Conservation (phyloP, 2,113 vertebrate genomes). For the Chauna torquata region DNA sequence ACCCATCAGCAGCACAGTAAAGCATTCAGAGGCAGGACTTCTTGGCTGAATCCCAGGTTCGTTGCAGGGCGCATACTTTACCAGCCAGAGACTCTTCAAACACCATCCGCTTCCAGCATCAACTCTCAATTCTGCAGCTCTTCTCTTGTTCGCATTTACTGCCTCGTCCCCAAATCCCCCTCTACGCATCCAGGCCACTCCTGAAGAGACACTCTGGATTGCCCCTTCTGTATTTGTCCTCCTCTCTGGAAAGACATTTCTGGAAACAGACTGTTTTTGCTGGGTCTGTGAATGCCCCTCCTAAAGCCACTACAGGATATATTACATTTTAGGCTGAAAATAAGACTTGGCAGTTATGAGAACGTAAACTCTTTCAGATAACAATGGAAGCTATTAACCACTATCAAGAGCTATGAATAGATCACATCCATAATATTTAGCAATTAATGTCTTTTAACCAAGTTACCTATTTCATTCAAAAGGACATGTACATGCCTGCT, state of each 20-base stretch:
- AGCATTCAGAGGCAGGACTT: neutral
- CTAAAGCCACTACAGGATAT: neutral
- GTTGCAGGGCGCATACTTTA: rapidly evolving
- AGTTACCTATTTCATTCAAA: neutral
- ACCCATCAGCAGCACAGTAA: neutral
- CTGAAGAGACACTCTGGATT: neutral
- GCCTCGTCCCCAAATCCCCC: neutral
- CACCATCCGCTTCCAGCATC: neutral
- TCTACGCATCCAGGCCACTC: neutral
- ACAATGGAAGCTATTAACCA: neutral
- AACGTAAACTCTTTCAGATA: neutral
- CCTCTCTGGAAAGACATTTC: neutral
- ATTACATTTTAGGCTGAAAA: neutral
- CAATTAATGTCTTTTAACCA: neutral
- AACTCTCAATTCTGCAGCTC: neutral
- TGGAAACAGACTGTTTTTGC: neutral
- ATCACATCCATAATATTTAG: neutral
- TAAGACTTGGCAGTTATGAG: neutral
- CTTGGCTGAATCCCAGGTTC: neutral
- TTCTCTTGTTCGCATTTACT: neutral
- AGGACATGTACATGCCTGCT: constrained; percentile 11
- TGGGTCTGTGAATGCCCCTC: neutral
- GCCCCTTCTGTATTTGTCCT: neutral
- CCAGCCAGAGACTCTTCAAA: neutral
- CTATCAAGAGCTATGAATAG: neutral